Base-by-base conservation (phyloP, 2,797 vertebrate genomes). In the Phrynocephalus forsythii region DNA sequence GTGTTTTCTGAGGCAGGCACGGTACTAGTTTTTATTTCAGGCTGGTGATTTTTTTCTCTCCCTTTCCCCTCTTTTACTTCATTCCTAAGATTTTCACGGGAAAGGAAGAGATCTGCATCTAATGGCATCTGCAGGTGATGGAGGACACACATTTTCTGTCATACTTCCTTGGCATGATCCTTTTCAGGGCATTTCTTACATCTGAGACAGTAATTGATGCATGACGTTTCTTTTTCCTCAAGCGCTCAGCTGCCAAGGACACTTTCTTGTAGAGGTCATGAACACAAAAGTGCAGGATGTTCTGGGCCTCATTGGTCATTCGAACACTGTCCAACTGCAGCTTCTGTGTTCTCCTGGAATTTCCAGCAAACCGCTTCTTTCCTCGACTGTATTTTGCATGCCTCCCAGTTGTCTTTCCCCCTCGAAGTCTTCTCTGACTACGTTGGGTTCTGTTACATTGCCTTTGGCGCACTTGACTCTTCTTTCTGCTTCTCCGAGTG, bases 191-290 rank as follows among this genome's bases (percentile, higher is more conserved):
- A 85, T 85, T 88, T 67, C 71, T 84, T 80, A 88, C 77, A 67
- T 88, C 87, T 67, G 87, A 85, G 60, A 80, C 82, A 38, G 87
- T 88, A 67, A 88, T 85, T 3, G 82, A 88, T 69, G 52, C 77
- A 56, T 88, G 87, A 10, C 44, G 77, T 56, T 84, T 88, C 69
- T 85, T 85, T 10, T 88, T 84, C 63, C 87, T 88, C 83, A 88
- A 75, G 60, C 83, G 87, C 30, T 88, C 87, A 80, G 87, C 87
- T 28, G 83, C 77, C 69, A 88, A 52, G 69, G 77, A 85, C 69
- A 88, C 87, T 52, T 88, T 88, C 44, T 81, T 88, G 69, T 88
- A 88, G n/a, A 85, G 68, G 63, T 88, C 83, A 76, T 81, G 87
- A 20, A 88, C 87, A 73, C 83, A 84, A 60, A 88, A 81, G 44